A percentile compares a stretch with the other conserved stretches of the same genome.
Evolutionary conservation across 2,888 invertebrate species (phyloP).

Genomic region (Aethes cnicana): DNA sequence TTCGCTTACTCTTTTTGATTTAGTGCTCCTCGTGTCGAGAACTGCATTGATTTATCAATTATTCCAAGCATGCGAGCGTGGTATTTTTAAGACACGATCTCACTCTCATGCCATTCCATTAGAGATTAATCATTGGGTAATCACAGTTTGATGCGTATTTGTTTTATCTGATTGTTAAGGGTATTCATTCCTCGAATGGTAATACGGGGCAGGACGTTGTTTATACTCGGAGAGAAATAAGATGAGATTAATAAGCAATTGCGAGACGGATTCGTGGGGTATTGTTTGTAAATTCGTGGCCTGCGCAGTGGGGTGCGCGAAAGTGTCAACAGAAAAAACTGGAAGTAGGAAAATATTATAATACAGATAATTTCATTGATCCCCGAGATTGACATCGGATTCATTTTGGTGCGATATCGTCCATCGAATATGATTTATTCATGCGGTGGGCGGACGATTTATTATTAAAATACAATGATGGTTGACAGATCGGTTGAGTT

Average conservation of each 20-base stretch:
- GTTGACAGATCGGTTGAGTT: constrained; percentile 73
- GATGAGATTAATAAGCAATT: constrained; percentile 46
- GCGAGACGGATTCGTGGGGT: constrained; percentile 47
- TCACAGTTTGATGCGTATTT: constrained; percentile 59
- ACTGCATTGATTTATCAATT: constrained; percentile 81
- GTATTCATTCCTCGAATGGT: constrained; percentile 45
- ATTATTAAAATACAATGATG: constrained; percentile 66
- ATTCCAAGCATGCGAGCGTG: constrained; percentile 73
- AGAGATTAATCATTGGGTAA: constrained; percentile 78
- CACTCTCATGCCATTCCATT: constrained; percentile 76
- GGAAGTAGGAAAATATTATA: constrained; percentile 22
- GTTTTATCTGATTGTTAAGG: constrained; percentile 72
- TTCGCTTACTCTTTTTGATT: constrained; percentile 70
- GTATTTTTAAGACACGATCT: constrained; percentile 76
- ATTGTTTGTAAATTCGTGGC: constrained; percentile 73
- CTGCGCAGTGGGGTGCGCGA: constrained; percentile 56
- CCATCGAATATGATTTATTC: constrained; percentile 56
- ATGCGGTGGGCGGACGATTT: constrained; percentile 47
- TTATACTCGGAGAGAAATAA: constrained; percentile 30
- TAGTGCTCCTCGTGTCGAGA: constrained; percentile 71
- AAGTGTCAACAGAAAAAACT: constrained; percentile 4
- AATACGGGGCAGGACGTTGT: constrained; percentile 37
- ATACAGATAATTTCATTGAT: constrained; percentile 32
- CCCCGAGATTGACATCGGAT: constrained; percentile 32
- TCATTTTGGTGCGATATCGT: constrained; percentile 35